Percentiles rank a stretch among this genome's conserved stretches.
phyloP scores from a whole-genome alignment of 2,113 vertebrate species.

The Cyprinodon tularosa region DNA sequence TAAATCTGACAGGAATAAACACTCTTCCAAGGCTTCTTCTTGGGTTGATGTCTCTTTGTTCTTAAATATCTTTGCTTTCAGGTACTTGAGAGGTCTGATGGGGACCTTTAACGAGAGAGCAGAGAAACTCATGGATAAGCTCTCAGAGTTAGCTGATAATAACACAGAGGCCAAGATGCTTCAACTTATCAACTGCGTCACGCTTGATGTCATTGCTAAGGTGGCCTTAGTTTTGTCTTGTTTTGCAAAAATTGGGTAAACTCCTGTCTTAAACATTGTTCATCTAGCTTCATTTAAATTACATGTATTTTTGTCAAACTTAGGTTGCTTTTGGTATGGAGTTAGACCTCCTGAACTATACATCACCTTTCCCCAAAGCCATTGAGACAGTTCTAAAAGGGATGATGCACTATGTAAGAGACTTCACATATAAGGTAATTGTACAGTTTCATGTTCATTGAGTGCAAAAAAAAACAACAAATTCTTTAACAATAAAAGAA shows the following conservation, averaged over 20 bases:
- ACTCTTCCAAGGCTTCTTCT: neutral
- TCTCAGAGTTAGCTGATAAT: slow-evolving; percentile 55
- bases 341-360: slow-evolving; percentile 76
- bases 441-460: neutral
- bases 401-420: slow-evolving; percentile 62
- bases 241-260: neutral
- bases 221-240: slow-evolving; percentile 29
- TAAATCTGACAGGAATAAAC: neutral
- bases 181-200: slow-evolving; percentile 66
- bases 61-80: slow-evolving; percentile 27
- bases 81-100: slow-evolving; percentile 73
- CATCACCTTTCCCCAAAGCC: slow-evolving; percentile 79
- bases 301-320: neutral
- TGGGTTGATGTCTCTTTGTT: neutral
- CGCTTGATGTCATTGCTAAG: slow-evolving; percentile 76
- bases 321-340: slow-evolving; percentile 90
- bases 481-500: neutral
- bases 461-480: neutral
- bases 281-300: neutral
- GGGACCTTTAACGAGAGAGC: slow-evolving; percentile 73
- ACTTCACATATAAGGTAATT: slow-evolving; percentile 73
- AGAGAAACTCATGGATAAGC: slow-evolving; percentile 73
- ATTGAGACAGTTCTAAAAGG: slow-evolving; percentile 83
- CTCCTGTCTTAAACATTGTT: neutral
- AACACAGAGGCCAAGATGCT: slow-evolving; percentile 63